Conservation (phyloP, 1,140 invertebrate genomes). For the Sipha flava region DNA sequence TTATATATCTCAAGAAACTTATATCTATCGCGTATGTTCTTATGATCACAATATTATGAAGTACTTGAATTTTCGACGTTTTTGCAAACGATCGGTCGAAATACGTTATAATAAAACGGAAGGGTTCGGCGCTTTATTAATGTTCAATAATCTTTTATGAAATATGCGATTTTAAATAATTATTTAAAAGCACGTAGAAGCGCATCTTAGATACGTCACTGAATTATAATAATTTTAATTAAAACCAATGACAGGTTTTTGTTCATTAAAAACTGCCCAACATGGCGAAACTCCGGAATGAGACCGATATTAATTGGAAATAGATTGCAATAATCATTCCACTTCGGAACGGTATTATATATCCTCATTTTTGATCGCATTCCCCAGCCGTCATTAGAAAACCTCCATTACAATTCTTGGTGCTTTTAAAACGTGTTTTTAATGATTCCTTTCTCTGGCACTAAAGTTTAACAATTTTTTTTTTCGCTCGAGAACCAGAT, state of each 20-base stretch:
- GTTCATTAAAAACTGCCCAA: slow-evolving; percentile 26
- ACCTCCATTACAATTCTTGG: slow-evolving; percentile 11
- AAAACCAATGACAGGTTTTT: slow-evolving; percentile 28
- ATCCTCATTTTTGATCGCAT: slow-evolving; percentile 30
- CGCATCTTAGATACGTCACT: slow-evolving; percentile 22
- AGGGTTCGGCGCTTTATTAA: slow-evolving; percentile 4
- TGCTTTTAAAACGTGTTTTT: slow-evolving; percentile 29
- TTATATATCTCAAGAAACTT: too few species aligned
- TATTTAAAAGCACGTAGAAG: background rate
- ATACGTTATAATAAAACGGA: background rate
- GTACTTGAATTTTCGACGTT: background rate
- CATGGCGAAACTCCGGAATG: slow-evolving; percentile 8
- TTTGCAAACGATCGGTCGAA: background rate
- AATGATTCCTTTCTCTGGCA: slow-evolving; percentile 17
- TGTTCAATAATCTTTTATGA: slow-evolving; percentile 25
- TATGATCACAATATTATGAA: too few species aligned
- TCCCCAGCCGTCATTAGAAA: slow-evolving; percentile 28
- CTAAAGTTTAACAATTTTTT: slow-evolving; percentile 28
- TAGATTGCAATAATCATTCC: slow-evolving; percentile 33
- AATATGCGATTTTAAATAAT: slow-evolving; percentile 27
- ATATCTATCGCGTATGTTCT: too few species aligned
- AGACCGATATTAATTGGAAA: slow-evolving; percentile 32
- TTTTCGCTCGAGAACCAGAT: background rate
- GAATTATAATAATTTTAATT: slow-evolving; percentile 33
- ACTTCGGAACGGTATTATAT: background rate